These are phyloP conservation scores for Speoplatyrhinus poulsoni DNA, from an alignment of 2,113 vertebrate species.

Conservation along the genomic window DNA sequence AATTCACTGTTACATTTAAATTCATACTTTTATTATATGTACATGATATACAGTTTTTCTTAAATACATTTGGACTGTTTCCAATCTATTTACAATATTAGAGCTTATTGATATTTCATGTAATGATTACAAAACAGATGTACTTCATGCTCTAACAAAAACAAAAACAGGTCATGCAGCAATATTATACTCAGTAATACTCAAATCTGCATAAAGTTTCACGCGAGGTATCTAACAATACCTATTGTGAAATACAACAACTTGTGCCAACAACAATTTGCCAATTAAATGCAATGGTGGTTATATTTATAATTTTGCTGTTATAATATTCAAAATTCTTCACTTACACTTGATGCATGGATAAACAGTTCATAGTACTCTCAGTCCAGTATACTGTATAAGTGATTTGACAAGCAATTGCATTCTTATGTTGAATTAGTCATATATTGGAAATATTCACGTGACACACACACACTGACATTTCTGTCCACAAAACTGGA, in stretches of 20 bases:
- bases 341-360: constrained; percentile 38
- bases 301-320: constrained; percentile 32
- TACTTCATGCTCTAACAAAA: constrained; percentile 48
- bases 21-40: constrained; percentile 72
- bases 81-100: constrained; percentile 79
- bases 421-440: constrained; percentile 14
- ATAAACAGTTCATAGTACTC: constrained; percentile 32
- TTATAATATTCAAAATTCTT: constrained; percentile 34
- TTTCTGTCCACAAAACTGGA: constrained; percentile 28
- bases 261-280: constrained; percentile 24
- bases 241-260: constrained; percentile 32
- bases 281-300: constrained; percentile 17
- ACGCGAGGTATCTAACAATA: constrained; percentile 26
- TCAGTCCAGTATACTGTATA: not conserved
- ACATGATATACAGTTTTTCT: constrained; percentile 80
- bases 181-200: constrained; percentile 11
- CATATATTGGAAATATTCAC: constrained; percentile 25
- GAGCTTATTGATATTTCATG: constrained; percentile 71
- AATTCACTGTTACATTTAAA: constrained; percentile 47
- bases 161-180: constrained; percentile 31
- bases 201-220: constrained; percentile 17
- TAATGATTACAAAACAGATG: constrained; percentile 59
- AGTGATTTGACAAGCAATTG: constrained; percentile 57
- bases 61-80: constrained; percentile 75
- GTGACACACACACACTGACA: constrained; percentile 32